These are phyloP conservation scores for Lochmaea capreae DNA, from an alignment of 2,888 invertebrate species.

Conservation along the genomic window DNA sequence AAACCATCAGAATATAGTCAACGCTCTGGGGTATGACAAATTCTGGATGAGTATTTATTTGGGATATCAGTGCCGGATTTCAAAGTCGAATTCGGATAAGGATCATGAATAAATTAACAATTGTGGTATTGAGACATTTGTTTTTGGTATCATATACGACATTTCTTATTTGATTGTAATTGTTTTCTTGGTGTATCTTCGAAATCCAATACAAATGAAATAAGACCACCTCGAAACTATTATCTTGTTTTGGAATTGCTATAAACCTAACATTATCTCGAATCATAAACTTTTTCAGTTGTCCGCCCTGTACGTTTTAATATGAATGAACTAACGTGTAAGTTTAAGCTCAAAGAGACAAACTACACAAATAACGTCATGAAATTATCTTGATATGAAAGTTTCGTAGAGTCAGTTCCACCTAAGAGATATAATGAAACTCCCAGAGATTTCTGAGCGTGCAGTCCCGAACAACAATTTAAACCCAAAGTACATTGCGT, in stretches of 20 bases:
- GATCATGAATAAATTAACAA: no score
- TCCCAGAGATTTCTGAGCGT: slow-evolving; percentile 55
- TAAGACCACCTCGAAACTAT: no score
- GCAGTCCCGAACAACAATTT: slow-evolving; percentile 62
- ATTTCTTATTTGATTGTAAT: no score
- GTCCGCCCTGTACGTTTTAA: slow-evolving; percentile 32
- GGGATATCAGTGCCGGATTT: neutral
- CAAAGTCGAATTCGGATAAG: no score
- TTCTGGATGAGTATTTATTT: slow-evolving; percentile 34
- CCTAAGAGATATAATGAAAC: slow-evolving; percentile 61
- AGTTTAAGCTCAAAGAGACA: slow-evolving; percentile 48
- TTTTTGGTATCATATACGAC: no score
- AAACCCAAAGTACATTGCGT: slow-evolving; percentile 63
- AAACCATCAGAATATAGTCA: slow-evolving; percentile 29
- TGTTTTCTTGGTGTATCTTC: no score
- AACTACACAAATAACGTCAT: slow-evolving; percentile 56
- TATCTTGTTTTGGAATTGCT: no score
- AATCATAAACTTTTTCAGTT: neutral
- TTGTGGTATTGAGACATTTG: no score
- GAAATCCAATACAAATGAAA: no score
- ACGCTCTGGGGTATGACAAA: slow-evolving; percentile 29
- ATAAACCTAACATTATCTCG: no score
- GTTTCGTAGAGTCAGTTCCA: slow-evolving; percentile 59
- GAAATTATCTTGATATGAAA: slow-evolving; percentile 62
- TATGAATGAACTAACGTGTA: slow-evolving; percentile 49